These are phyloP conservation scores for Tadarida brasiliensis DNA, from an alignment of 2,797 vertebrate species.

Conservation along the genomic window DNA sequence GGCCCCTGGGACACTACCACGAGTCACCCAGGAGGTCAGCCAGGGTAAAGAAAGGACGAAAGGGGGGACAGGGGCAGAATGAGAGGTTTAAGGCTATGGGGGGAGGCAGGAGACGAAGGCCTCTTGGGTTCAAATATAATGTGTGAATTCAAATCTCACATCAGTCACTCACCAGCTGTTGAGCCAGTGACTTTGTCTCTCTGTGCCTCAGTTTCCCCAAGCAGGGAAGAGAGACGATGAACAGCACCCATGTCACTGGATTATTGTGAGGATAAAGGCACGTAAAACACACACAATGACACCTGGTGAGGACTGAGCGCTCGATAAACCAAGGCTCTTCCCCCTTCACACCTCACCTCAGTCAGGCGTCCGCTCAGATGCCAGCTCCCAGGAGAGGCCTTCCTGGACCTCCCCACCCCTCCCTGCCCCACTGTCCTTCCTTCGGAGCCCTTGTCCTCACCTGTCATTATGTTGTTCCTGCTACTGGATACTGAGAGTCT, in stretches of 20 bases:
- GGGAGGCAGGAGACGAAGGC: background rate
- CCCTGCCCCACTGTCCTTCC: constrained; percentile 13
- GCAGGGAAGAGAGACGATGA: too few relatives aligned
- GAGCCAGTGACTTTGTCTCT: background rate
- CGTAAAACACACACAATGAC: rapidly evolving
- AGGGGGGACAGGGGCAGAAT: rapidly evolving
- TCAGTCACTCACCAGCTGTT: background rate
- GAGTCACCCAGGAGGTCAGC: background rate
- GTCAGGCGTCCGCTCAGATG: background rate
- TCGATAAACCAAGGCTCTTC: rapidly evolving
- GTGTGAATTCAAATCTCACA: background rate
- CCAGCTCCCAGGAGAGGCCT: background rate
- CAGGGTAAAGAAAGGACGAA: background rate
- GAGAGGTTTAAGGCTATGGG: background rate
- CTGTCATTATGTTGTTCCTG: background rate
- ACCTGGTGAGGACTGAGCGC: rapidly evolving
- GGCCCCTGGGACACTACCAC: background rate
- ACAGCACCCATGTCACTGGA: rapidly evolving
- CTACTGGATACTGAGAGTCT: background rate
- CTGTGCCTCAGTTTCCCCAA: constrained; percentile 18
- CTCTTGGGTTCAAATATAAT: background rate
- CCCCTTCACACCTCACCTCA: background rate
- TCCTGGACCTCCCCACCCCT: background rate
- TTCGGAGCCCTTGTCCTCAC: background rate
- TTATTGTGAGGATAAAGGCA: rapidly evolving